phyloP scores from a whole-genome alignment of 2,888 invertebrate species.

The Drosophila rubida region DNA sequence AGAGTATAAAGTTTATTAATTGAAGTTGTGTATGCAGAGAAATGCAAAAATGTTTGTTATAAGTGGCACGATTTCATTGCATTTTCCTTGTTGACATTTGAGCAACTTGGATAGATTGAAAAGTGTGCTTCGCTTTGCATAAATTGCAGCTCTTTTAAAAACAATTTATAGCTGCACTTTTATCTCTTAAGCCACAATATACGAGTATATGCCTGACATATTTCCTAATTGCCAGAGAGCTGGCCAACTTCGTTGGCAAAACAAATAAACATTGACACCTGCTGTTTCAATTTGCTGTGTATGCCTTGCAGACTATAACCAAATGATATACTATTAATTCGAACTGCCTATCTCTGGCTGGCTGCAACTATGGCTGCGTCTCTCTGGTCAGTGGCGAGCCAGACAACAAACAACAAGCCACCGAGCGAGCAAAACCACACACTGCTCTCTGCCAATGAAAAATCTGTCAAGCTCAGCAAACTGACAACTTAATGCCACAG shows the following conservation, averaged over 20 bases:
- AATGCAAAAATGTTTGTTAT: no score
- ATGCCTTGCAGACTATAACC: slow-evolving; percentile 32
- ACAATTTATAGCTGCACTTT: neutral
- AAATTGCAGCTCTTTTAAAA: neutral
- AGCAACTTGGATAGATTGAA: neutral
- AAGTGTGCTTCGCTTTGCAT: no score
- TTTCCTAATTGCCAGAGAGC: neutral
- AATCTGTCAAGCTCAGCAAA: slow-evolving; percentile 77
- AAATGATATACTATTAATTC: slow-evolving; percentile 49
- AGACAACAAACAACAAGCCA: slow-evolving; percentile 28
- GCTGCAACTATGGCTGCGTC: neutral
- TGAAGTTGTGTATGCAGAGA: neutral
- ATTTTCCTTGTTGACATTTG: neutral
- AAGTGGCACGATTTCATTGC: no score
- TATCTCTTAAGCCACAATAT: neutral
- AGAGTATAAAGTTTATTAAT: neutral
- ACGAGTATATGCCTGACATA: neutral
- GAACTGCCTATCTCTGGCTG: slow-evolving; percentile 30
- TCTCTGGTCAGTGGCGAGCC: slow-evolving; percentile 17
- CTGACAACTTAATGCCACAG: slow-evolving; percentile 73
- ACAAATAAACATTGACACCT: slow-evolving; percentile 31
- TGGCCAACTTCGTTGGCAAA: neutral
- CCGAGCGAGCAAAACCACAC: slow-evolving; percentile 22
- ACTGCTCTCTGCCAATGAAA: slow-evolving; percentile 55
- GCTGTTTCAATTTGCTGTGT: slow-evolving; percentile 23